Base-by-base conservation (phyloP, 2,113 vertebrate species). In the Falco punctatus region DNA sequence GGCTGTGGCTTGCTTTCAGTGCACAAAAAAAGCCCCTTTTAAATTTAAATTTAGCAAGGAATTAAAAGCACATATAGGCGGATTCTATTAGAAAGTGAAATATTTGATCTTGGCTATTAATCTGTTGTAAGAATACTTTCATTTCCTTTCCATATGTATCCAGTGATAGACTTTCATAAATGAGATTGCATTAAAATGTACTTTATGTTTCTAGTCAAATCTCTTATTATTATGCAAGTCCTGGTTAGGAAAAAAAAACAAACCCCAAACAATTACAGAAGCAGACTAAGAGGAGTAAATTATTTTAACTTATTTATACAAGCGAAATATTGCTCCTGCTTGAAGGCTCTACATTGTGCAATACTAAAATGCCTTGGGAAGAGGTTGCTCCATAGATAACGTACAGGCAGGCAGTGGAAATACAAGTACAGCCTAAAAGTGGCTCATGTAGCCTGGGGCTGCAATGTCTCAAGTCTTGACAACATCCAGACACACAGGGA, bases 61-160 rank as follows among this genome's bases (percentile, higher is more conserved):
- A 92, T 93, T 93, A 96, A 94, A 96, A 94, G 88, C 80, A 93
- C 23, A 94, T 93, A 95, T 85, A 94, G 89, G 81, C 58, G 2
- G 91, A 64, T 72, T 95, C 75, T 85, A 92, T 95, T 94, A 94
- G 81, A 70, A 94, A 91, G 86, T 86, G 95, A 93, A 96, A 95
- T 94, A 95, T 96, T 96, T 97, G 89, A 96, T 96, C 90, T 96
- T 88, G 70, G 70, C 65, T 97, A 92, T 94, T 97, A 93, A 96
- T 94, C 88, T 94, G 55, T 75, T 94, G 42, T 32, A 96, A 92
- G 73, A 92, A 91, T 94, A 58, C 59, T 94, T 94, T 85, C 70
- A 95, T 95, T 96, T 92, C 92, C 77, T 90, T 88, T 85, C 96
- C 86, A 72, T 94, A 77, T 94, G 86, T 93, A 95, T 82, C 72